Conservation (phyloP, 2,888 invertebrate genomes). For the Eristalinus aeneus region DNA sequence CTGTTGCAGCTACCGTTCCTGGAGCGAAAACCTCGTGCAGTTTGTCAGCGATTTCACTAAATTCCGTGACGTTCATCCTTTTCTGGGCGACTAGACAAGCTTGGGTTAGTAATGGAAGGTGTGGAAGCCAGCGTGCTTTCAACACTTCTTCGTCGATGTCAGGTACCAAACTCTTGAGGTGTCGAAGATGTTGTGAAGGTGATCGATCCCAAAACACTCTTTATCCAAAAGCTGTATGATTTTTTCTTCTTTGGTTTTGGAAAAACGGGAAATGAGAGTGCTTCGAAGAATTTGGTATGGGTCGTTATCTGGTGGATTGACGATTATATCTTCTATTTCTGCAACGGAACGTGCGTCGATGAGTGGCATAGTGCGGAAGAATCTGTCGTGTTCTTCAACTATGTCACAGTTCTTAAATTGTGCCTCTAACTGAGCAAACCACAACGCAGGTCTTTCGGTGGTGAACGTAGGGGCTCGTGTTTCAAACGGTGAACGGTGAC, state of each 20-base stretch:
- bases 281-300: constrained; percentile 20
- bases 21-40: neutral
- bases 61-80: neutral
- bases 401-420: constrained; percentile 17
- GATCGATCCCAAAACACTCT: constrained; percentile 19
- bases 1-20: neutral
- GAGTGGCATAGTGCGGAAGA: neutral
- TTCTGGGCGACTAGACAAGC: neutral
- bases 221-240: too few species aligned
- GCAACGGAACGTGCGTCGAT: constrained; percentile 6
- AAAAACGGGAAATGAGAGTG: too few species aligned
- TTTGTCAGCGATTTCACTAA: constrained; percentile 1
- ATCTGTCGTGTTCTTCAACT: neutral
- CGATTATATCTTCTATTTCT: constrained; percentile 2
- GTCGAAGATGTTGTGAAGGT: constrained; percentile 32
- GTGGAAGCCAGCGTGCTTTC: constrained; percentile 9
- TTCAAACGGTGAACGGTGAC: too few species aligned
- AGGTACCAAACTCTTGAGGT: constrained; percentile 22
- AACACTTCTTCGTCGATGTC: constrained; percentile 20
- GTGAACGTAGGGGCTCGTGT: neutral
- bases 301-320: neutral
- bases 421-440: constrained; percentile 10
- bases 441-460: constrained; percentile 18
- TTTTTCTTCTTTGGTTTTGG: too few species aligned
- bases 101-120: neutral